Conservation (phyloP, 1,140 invertebrate genomes). For the Penaeus chinensis region DNA sequence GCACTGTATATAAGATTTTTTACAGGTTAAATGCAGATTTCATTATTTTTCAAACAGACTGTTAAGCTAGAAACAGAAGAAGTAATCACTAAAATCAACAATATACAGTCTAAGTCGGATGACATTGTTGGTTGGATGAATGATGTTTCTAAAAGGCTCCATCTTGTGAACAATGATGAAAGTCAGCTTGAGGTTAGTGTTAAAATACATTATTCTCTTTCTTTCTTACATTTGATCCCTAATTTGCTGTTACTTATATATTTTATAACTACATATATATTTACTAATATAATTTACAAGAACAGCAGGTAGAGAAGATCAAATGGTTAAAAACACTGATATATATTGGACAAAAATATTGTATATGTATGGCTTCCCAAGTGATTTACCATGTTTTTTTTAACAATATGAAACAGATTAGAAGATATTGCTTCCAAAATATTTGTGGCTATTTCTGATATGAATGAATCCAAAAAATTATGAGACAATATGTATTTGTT, state of each 20-base stretch:
- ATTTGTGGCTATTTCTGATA: too few species aligned
- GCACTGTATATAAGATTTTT: conserved; percentile 26
- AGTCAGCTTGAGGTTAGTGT: conserved; percentile 67
- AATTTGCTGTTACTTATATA: too few species aligned
- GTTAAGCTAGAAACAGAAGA: conserved; percentile 35
- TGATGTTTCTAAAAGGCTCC: conserved; percentile 70
- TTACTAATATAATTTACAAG: too few species aligned
- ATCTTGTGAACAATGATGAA: conserved; percentile 73
- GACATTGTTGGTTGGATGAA: conserved; percentile 65
- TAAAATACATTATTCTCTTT: conserved; percentile 20
- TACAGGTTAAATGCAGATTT: neutral
- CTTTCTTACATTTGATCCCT: neutral
- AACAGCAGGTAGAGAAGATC: too few species aligned
- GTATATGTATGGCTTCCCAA: too few species aligned
- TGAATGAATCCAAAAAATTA: neutral
- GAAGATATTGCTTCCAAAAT: too few species aligned
- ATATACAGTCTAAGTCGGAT: conserved; percentile 19
- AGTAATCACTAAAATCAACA: conserved; percentile 20
- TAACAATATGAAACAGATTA: too few species aligned
- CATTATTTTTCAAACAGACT: conserved; percentile 6
- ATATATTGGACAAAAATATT: too few species aligned
- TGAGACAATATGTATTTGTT: neutral
- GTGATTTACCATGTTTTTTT: too few species aligned
- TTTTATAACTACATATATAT: too few species aligned
- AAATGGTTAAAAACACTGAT: too few species aligned